Evolutionary conservation across 2,113 vertebrate genomes (phyloP), one percentile per base, ranked within the genome.

Genomic region (Ia io): DNA sequence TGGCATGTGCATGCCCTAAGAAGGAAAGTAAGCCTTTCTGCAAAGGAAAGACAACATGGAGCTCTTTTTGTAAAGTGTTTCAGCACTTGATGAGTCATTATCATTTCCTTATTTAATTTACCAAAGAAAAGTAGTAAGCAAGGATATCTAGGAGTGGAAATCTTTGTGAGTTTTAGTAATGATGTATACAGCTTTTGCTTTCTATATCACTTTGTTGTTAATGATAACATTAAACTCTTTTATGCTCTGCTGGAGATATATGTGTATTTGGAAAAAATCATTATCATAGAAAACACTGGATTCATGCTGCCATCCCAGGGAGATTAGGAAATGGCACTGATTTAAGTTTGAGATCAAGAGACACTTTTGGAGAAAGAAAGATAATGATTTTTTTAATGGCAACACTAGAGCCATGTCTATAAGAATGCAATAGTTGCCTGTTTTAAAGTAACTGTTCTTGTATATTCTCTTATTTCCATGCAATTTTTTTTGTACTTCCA

Each of bases 81-180:
- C 13, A 42, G 40, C 20, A 86, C n/a, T 73, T 73, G 12, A 47
- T 79, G 32, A 78, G 37, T 22, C 59, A 49, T 87, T 79, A 69
- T 84, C 8, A 37, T 95, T 91, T 93, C 37, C 53, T 91, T 88
- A 91, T 61, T 91, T 91, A 79, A 93, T 95, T 67, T 92, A 11
- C 32, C 17, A 70, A 47, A 69, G 47, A 86, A 89, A 83, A 93
- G 23, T 61, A 63, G 40, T 70, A 35, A 83, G 32, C 40, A 73
- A 61, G 47, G n/a, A 71, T 30, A 88, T 28, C 30, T 83, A 79
- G 56, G 11, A 74, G 23, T 90, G 30, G 77, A 92, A 94, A 65
- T 90, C 25, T 88, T 83, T 90, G 35, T 83, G n/a, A 84, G 59
- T 13, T 69, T 82, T 91, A 89, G 76, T 35, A 82, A 4, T 32